Conservation (phyloP, 2,797 vertebrate genomes). For the Phataginus tetradactyla region DNA sequence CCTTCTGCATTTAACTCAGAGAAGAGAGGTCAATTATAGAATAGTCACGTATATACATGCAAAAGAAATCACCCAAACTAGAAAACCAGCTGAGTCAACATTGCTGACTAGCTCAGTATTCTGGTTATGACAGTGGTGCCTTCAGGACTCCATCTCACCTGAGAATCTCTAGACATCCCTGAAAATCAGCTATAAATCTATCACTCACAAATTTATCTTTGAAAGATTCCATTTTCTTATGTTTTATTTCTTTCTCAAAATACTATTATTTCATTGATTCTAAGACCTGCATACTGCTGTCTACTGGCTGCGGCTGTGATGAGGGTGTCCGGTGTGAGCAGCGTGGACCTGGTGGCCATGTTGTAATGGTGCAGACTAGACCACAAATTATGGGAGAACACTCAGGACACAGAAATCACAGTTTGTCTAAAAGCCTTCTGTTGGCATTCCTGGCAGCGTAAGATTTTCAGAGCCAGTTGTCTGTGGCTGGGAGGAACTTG, state of each 20-base stretch:
- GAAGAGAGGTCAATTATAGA: not conserved
- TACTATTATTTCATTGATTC: not conserved
- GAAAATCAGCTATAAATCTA: not conserved
- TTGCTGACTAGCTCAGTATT: not conserved
- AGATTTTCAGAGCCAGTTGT: not conserved
- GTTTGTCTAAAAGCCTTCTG: not conserved
- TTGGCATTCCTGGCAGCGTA: not conserved
- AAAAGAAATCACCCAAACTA: not conserved
- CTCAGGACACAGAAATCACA: not conserved
- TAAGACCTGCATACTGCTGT: not conserved
- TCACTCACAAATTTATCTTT: slow-evolving; percentile 24
- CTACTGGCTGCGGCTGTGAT: too few species aligned
- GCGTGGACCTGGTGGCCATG: too few species aligned
- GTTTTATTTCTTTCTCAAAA: not conserved
- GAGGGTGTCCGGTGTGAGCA: fast-evolving
- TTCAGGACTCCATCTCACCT: not conserved
- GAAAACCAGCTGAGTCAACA: not conserved
- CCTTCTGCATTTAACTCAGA: not conserved
- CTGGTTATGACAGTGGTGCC: not conserved
- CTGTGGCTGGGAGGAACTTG: not conserved
- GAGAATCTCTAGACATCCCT: not conserved
- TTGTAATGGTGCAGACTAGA: fast-evolving
- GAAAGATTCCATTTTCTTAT: not conserved
- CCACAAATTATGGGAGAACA: not conserved
- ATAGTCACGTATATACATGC: not conserved